Conservation (phyloP, 2,888 invertebrate species). For the Marronus borbonicus region DNA sequence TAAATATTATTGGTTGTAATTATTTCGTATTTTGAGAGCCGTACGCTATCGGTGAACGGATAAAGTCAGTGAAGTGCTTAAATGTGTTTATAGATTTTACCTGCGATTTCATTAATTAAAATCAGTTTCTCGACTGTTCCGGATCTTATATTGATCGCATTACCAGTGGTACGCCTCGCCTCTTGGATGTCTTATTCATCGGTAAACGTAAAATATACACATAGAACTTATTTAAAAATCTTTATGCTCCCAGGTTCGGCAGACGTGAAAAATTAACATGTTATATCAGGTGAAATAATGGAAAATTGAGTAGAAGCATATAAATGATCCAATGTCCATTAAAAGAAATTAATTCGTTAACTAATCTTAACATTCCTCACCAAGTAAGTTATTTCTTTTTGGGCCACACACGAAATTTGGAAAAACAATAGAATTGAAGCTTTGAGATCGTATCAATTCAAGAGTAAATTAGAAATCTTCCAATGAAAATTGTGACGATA, state of each 20-base stretch:
- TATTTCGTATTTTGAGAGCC: background rate
- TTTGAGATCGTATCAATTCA: too few species aligned
- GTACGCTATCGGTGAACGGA: background rate
- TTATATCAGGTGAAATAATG: background rate
- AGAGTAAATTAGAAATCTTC: too few species aligned
- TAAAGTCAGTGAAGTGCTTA: background rate
- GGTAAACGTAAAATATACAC: background rate
- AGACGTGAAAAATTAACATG: background rate
- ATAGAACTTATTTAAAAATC: background rate
- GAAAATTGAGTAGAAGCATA: background rate
- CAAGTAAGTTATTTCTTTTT: too few species aligned
- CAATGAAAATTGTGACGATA: too few species aligned
- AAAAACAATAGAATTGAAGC: too few species aligned
- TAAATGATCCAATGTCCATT: background rate
- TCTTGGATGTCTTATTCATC: background rate
- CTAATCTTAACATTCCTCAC: too few species aligned
- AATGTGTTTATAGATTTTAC: conserved; percentile 8
- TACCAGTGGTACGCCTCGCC: background rate
- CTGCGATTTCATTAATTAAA: conserved; percentile 4
- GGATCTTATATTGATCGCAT: background rate
- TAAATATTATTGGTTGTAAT: conserved; percentile 24
- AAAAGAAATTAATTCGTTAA: too few species aligned
- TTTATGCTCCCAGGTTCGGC: background rate
- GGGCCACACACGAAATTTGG: too few species aligned
- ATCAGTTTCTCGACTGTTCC: background rate